Evolutionary conservation across 2,113 vertebrate genomes (phyloP).

Genomic region (Leuciscus idus): DNA sequence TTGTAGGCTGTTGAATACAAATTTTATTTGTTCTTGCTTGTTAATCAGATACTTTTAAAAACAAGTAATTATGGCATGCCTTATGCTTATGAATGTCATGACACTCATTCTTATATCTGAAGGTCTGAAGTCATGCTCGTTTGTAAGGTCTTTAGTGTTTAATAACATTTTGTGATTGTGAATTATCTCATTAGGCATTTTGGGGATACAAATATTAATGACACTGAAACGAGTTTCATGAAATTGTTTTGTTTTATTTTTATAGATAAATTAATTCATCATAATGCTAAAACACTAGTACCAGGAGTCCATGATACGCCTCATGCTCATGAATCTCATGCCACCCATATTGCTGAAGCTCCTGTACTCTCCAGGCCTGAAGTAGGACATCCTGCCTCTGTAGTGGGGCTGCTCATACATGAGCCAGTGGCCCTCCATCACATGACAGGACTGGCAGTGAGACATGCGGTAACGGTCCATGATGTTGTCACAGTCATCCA

Average conservation of each 20-base stretch:
- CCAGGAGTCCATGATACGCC: slow-evolving; percentile 21
- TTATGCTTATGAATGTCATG: not conserved
- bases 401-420: slow-evolving; percentile 66
- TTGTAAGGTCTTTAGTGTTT: not conserved
- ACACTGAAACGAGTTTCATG: not conserved
- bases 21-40: not conserved
- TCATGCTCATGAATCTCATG: slow-evolving; percentile 39
- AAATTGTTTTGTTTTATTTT: not conserved
- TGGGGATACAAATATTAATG: not conserved
- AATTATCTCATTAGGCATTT: not conserved
- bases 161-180: not conserved
- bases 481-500: slow-evolving; percentile 71
- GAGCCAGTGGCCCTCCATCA: slow-evolving; percentile 70
- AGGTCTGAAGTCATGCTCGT: not conserved
- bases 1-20: not conserved
- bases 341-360: slow-evolving; percentile 51
- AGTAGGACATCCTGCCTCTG: slow-evolving; percentile 60
- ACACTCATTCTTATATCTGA: not conserved
- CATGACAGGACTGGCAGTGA: slow-evolving; percentile 67
- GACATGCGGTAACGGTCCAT: slow-evolving; percentile 66
- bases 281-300: not conserved
- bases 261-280: not conserved
- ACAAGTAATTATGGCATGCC: not conserved
- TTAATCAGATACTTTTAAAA: not conserved
- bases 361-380: slow-evolving; percentile 64